Conservation (phyloP, 2,113 vertebrate species). For the Narcine bancroftii region DNA sequence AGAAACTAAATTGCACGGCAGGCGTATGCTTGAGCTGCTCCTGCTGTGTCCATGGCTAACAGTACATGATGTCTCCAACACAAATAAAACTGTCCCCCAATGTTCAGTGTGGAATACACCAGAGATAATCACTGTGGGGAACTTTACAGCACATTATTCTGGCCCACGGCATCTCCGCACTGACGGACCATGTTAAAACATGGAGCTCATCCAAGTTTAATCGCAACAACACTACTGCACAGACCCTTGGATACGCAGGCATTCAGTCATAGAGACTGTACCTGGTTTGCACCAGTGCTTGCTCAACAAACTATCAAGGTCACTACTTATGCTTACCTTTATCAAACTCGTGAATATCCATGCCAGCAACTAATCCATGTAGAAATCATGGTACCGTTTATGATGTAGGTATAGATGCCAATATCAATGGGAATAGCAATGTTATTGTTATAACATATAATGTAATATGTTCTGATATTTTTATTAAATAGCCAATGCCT, state of each 20-base stretch:
- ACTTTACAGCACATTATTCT: background rate
- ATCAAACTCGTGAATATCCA: background rate
- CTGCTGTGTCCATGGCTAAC: background rate
- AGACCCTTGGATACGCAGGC: background rate
- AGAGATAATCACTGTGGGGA: background rate
- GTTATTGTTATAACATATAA: background rate
- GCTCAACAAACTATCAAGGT: too few relatives aligned
- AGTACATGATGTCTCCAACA: background rate
- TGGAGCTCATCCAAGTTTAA: background rate
- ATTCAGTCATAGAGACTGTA: background rate
- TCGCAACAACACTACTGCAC: background rate
- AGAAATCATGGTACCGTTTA: background rate
- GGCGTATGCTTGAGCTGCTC: background rate
- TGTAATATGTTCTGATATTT: background rate
- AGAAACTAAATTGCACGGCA: background rate
- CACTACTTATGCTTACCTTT: too few relatives aligned
- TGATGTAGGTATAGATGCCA: too few relatives aligned
- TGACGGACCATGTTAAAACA: background rate
- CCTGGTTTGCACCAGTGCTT: background rate
- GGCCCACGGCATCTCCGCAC: background rate
- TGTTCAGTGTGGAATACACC: background rate
- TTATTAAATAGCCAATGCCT: background rate
- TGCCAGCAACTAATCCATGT: background rate
- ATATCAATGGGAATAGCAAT: background rate
- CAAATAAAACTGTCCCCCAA: background rate